Conservation (phyloP, 2,113 vertebrate species). For the Brachyhypopomus gauderio region DNA sequence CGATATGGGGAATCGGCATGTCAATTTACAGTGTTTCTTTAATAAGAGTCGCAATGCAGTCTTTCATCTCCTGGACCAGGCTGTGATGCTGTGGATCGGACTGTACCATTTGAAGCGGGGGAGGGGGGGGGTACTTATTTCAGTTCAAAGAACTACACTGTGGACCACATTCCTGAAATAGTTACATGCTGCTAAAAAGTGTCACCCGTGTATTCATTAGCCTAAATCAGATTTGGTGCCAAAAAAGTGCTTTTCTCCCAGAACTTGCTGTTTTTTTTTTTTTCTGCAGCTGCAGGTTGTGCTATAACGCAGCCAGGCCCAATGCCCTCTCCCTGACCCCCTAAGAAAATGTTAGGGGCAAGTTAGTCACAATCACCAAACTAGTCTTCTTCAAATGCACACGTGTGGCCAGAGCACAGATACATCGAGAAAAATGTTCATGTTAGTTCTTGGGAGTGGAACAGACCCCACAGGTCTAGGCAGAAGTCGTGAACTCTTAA, state of each 20-base stretch:
- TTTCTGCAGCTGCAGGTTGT: background rate
- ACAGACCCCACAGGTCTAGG: background rate
- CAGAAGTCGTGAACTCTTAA: too few species aligned
- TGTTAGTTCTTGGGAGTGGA: background rate
- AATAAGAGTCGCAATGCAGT: constrained; percentile 16
- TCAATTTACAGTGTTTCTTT: constrained; percentile 41
- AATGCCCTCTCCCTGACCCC: background rate
- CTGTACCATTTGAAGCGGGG: constrained; percentile 25
- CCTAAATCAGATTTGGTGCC: constrained; percentile 38
- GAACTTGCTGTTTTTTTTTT: background rate
- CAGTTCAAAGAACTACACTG: background rate
- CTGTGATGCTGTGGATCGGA: constrained; percentile 3
- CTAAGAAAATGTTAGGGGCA: background rate
- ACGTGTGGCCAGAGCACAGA: background rate
- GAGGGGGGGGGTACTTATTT: background rate
- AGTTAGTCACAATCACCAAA: background rate
- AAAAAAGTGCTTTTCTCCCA: constrained; percentile 11
- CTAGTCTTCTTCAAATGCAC: background rate
- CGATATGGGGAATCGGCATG: constrained; percentile 30
- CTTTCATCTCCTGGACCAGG: constrained; percentile 40
- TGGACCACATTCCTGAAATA: constrained; percentile 30
- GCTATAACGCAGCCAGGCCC: background rate
- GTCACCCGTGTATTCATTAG: constrained; percentile 36
- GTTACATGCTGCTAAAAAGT: constrained; percentile 22
- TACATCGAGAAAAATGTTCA: too few species aligned